A percentile compares a stretch with the other conserved stretches of the same genome.
These are phyloP conservation scores for Zaprionus lachaisei DNA, from an alignment of 1,140 invertebrate genomes.

Conservation along the genomic window DNA sequence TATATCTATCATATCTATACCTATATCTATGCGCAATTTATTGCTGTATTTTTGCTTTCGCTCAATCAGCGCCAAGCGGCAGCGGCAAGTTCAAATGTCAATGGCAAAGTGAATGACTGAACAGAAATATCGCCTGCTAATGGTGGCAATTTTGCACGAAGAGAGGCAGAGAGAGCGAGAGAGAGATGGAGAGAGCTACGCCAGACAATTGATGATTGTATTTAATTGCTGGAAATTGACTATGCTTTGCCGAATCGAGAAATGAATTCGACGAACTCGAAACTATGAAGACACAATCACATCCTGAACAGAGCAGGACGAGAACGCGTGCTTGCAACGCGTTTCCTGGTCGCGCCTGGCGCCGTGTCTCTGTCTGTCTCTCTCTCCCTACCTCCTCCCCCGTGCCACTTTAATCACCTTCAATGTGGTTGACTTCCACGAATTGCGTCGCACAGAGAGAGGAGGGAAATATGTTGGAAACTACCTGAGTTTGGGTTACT, in stretches of 20 bases:
- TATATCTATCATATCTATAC: background rate
- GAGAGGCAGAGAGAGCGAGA: background rate
- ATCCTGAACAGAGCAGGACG: background rate
- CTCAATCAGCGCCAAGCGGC: constrained; percentile 50
- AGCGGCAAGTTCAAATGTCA: constrained; percentile 76
- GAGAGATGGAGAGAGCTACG: constrained; percentile 25
- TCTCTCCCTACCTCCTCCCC: background rate
- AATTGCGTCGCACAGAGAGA: background rate
- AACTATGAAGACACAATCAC: constrained; percentile 3
- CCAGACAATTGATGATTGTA: constrained; percentile 40
- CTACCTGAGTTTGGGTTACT: constrained; percentile 34
- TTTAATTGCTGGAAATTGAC: constrained; percentile 45
- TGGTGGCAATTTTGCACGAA: constrained; percentile 64
- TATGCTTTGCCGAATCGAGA: constrained; percentile 16
- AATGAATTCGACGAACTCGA: constrained; percentile 13
- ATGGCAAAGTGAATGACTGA: constrained; percentile 74
- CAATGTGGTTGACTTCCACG: constrained; percentile 28
- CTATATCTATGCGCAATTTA: constrained; percentile 6
- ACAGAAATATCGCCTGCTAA: constrained; percentile 54
- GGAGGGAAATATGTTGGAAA: background rate
- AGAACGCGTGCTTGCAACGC: constrained; percentile 1
- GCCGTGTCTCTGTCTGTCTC: constrained; percentile 6
- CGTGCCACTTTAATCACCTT: constrained; percentile 29
- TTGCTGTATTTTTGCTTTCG: constrained; percentile 34
- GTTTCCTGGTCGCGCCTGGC: constrained; percentile 35